Evolutionary conservation across 2,888 invertebrate genomes (phyloP).

Genomic region (Galerucella nymphaeae): DNA sequence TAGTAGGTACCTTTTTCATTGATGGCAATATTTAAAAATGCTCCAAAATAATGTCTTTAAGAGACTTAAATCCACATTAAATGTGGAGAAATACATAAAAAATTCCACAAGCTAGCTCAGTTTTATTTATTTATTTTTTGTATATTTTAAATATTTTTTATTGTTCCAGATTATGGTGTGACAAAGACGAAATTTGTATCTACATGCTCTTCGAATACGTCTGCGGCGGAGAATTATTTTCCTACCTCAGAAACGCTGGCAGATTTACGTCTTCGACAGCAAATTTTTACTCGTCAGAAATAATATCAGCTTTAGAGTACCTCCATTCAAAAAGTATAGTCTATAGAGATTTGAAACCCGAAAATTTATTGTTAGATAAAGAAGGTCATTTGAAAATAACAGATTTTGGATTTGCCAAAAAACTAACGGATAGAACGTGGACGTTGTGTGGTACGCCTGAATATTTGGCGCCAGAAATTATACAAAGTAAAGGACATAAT

Average conservation of each 20-base stretch:
- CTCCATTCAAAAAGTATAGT: conserved; percentile 90
- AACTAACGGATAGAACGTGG: conserved; percentile 94
- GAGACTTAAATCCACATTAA: no score
- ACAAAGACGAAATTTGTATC: conserved; percentile 88
- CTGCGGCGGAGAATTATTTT: conserved; percentile 96
- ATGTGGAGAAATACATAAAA: no score
- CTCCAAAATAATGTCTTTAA: no score
- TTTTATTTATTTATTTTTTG: no score
- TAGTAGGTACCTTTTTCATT: no score
- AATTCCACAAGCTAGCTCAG: no score
- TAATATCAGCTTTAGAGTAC: conserved; percentile 93
- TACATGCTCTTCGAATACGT: conserved; percentile 99
- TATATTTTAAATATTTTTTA: not conserved
- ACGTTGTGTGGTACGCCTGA: conserved; percentile 97
- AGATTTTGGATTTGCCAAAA: conserved; percentile 98
- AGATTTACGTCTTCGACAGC: conserved; percentile 87
- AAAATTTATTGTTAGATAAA: conserved; percentile 90
- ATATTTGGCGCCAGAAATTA: conserved; percentile 96
- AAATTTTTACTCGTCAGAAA: conserved; percentile 95
- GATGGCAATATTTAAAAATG: no score
- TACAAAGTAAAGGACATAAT: conserved; percentile 97
- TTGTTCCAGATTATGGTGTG: conserved; percentile 84
- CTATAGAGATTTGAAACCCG: conserved; percentile 91
- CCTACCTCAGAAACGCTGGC: conserved; percentile 92
- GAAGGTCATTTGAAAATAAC: conserved; percentile 97